Conservation (phyloP, 2,888 invertebrate genomes). For the Lypha dubia region DNA sequence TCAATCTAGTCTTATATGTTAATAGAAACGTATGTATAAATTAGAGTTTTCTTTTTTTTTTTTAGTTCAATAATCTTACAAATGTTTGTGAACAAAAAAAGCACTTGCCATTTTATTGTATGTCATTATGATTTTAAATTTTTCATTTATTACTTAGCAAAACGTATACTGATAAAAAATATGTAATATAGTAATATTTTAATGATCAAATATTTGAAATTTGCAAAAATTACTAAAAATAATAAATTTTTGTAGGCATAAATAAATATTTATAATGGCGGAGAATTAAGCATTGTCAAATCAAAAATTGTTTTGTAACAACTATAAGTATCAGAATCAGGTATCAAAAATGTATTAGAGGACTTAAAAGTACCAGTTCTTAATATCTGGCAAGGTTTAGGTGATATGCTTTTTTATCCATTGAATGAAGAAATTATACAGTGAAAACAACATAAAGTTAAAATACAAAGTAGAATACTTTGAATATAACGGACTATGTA, state of each 20-base stretch:
- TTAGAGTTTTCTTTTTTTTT: conserved; percentile 37
- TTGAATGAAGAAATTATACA: too few species aligned
- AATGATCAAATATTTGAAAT: background rate
- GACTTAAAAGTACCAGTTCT: too few species aligned
- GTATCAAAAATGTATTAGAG: too few species aligned
- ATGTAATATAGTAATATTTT: background rate
- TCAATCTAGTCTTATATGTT: conserved; percentile 18
- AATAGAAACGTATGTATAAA: conserved; percentile 46
- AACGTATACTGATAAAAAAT: conserved; percentile 2
- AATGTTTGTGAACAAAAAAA: background rate
- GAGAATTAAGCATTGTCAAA: too few species aligned
- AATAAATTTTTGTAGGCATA: background rate
- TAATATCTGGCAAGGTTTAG: too few species aligned
- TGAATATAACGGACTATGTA: too few species aligned
- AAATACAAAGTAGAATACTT: too few species aligned
- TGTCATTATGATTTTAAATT: conserved; percentile 53
- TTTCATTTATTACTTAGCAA: conserved; percentile 27
- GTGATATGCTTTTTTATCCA: too few species aligned
- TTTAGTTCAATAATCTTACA: background rate
- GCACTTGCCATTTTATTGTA: background rate
- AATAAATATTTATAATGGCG: too few species aligned
- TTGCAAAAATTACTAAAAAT: background rate
- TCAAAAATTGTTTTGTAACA: too few species aligned
- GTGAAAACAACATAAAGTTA: too few species aligned
- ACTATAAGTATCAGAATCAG: too few species aligned